A percentile compares a stretch with the other conserved stretches of the same genome.
Conservation (phyloP, 2,113 vertebrate genomes). For the Actenoides lindsayi region DNA sequence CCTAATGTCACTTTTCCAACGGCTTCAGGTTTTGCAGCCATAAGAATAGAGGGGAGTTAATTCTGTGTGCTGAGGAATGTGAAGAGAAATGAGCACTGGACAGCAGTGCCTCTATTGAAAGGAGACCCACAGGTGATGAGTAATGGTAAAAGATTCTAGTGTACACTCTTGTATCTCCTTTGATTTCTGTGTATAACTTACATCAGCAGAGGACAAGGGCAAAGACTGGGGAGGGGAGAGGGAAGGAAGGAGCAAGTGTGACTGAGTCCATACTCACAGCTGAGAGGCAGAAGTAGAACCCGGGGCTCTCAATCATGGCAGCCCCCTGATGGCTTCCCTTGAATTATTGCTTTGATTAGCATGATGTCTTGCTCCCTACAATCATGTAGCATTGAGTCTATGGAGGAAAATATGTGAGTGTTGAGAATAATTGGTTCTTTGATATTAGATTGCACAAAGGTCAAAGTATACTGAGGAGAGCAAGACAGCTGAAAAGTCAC, state of each 20-base stretch:
- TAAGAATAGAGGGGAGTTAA: background rate
- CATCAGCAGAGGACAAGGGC: background rate
- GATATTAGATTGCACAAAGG: slow-evolving; percentile 50
- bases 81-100: background rate
- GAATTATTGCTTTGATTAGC: slow-evolving; percentile 53
- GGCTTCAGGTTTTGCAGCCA: background rate
- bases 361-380: background rate
- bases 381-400: slow-evolving; percentile 33
- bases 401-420: slow-evolving; percentile 22
- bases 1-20: background rate
- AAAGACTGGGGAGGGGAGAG: background rate
- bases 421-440: slow-evolving; percentile 62
- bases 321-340: background rate
- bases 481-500: slow-evolving; percentile 56
- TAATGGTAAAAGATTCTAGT: background rate
- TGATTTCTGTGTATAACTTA: background rate
- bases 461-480: slow-evolving; percentile 17
- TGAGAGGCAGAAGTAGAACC: slow-evolving; percentile 11
- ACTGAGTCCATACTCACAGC: background rate
- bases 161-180: background rate
- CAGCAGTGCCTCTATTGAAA: background rate
- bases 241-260: background rate
- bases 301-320: background rate
- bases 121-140: background rate
- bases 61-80: background rate